Conservation (phyloP, 2,888 invertebrate species). For the Tipula confusa region DNA sequence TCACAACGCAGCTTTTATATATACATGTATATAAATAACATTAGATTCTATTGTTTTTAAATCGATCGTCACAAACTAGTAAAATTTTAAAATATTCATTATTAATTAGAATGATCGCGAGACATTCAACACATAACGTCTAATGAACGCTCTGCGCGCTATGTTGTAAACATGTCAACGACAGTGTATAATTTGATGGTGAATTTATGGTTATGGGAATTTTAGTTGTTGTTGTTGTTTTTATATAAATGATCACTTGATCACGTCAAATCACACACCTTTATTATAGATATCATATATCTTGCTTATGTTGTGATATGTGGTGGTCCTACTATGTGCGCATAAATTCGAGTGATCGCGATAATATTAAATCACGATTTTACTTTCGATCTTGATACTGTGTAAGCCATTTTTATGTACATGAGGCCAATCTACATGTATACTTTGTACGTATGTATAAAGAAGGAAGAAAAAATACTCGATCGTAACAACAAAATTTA, state of each 20-base stretch:
- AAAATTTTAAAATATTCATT: not conserved
- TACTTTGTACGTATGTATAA: not conserved
- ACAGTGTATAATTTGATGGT: not conserved
- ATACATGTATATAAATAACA: not conserved
- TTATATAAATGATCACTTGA: not conserved
- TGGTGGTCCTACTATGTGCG: not conserved
- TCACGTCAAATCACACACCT: not conserved
- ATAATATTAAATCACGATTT: not conserved
- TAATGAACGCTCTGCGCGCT: constrained; percentile 3
- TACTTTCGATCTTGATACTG: not conserved
- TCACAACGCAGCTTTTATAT: not conserved
- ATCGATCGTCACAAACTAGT: not conserved
- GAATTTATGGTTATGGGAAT: not conserved
- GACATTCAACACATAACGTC: constrained; percentile 5
- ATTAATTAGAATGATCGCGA: constrained; percentile 28
- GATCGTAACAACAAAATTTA: not conserved
- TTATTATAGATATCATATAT: not conserved
- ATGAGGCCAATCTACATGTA: not conserved
- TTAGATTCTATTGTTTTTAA: constrained; percentile 6
- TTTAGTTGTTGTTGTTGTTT: not conserved
- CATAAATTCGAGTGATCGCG: not conserved
- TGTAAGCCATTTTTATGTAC: not conserved
- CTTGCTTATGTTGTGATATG: not conserved
- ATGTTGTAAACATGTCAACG: not conserved
- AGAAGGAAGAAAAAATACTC: not conserved